Evolutionary conservation across 2,888 invertebrate species (phyloP), one percentile per base, ranked within the genome.

Genomic region (Furcula furcula): DNA sequence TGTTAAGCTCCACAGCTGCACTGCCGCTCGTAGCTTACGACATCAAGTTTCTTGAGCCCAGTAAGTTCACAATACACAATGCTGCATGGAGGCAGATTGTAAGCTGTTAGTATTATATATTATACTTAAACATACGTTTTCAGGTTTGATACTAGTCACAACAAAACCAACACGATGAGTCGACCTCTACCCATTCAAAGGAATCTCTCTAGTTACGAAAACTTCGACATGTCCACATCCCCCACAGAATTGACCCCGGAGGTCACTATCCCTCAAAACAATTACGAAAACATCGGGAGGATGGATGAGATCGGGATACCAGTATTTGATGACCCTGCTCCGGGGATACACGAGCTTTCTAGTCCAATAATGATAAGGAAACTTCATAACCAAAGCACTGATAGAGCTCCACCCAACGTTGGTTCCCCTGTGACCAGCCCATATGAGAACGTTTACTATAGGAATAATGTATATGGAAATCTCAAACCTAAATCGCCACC

Each of bases 401-500:
- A 54, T 27, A 51, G 55, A 23, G 52, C 34, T n/a, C n/a, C n/a
- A n/a, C n/a, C n/a, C n/a, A n/a, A n/a, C n/a, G n/a, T n/a, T n/a
- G n/a, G n/a, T n/a, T n/a, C 68, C 0, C 80, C 82, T 0, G 59
- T 76, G 34, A 71, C 74, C 2, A 91, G 90, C 51, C 90, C 91
- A 0, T 93, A 93, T 54, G 93, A 93, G 68, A 93, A 93, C 63
- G 88, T 93, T 1, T 81, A 86, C 29, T 72, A 81, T 12, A 78
- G 90, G 47, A 80, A 75, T 36, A 78, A 78, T 27, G 52, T 72
- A 0, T 70, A 65, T 9, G 54, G 59, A 0, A 75, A 67, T 25
- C 41, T 87, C 4, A 83, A 86, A 65, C 89, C 84, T 20, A 88
- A 79, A 54, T 89, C 79, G 18, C 90, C 82, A 0, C 87, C 78